Evolutionary conservation across 2,888 invertebrate genomes (phyloP).

Genomic region (Leptinotarsa rubiginosa): DNA sequence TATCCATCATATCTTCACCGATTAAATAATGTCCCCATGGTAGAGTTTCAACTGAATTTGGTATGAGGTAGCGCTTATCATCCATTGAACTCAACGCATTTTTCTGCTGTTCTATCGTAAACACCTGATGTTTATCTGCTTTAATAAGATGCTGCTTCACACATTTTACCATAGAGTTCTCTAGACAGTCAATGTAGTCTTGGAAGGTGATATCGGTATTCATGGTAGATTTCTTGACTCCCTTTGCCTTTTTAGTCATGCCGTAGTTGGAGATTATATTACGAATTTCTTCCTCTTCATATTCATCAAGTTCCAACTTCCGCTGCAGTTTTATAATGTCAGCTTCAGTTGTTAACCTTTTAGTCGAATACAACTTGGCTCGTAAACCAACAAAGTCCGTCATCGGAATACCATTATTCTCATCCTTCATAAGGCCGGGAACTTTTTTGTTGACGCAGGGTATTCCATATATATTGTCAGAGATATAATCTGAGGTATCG

Average conservation of each 20-base stretch:
- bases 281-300: neutral
- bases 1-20: neutral
- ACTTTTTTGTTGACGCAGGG: slow-evolving; percentile 10
- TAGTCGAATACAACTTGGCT: neutral
- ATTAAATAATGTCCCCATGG: neutral
- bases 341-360: neutral
- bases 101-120: neutral
- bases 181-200: neutral
- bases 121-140: neutral
- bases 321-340: neutral
- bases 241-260: neutral
- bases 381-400: neutral
- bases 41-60: neutral
- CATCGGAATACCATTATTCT: neutral
- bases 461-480: slow-evolving; percentile 17
- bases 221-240: neutral
- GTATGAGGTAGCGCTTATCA: neutral
- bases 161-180: no score
- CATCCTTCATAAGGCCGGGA: slow-evolving; percentile 1
- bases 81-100: neutral
- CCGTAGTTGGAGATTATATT: neutral
- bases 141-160: no score
- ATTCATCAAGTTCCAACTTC: neutral
- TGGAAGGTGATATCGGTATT: neutral
- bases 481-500: slow-evolving; percentile 10